Evolutionary conservation across 2,113 vertebrate species (phyloP).

Genomic region (Hoplias malabaricus): DNA sequence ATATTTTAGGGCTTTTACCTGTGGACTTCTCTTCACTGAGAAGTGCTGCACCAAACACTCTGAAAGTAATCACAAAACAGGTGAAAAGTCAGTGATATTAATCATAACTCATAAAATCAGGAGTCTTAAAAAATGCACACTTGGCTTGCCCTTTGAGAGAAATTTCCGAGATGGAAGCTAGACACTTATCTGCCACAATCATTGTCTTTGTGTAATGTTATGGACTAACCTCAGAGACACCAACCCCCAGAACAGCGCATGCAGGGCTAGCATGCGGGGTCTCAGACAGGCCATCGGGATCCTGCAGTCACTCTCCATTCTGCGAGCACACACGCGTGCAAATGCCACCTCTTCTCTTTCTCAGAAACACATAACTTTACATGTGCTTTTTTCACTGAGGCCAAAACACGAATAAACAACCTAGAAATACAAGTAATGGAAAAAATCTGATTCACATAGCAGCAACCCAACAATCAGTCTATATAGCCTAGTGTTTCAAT

Average conservation of each 20-base stretch:
- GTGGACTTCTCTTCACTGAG: constrained; percentile 56
- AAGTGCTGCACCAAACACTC: constrained; percentile 62
- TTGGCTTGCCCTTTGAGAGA: neutral
- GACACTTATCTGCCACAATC: neutral
- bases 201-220: neutral
- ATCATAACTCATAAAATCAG: neutral
- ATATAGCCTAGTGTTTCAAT: neutral
- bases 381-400: neutral
- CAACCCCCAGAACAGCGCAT: constrained; percentile 60
- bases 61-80: constrained; percentile 23
- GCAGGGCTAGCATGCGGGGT: constrained; percentile 56
- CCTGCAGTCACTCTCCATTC: constrained; percentile 64
- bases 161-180: neutral
- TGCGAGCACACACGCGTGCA: constrained; percentile 4
- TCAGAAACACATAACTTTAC: constrained; percentile 11
- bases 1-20: too few relatives aligned
- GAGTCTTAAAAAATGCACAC: neutral
- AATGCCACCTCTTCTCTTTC: neutral
- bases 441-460: neutral
- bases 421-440: too few relatives aligned
- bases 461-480: neutral
- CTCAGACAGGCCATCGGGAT: constrained; percentile 56
- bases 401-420: neutral
- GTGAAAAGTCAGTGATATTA: neutral
- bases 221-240: constrained; percentile 57